phyloP scores from a whole-genome alignment of 2,797 vertebrate genomes.

The Sebastes goodei region DNA sequence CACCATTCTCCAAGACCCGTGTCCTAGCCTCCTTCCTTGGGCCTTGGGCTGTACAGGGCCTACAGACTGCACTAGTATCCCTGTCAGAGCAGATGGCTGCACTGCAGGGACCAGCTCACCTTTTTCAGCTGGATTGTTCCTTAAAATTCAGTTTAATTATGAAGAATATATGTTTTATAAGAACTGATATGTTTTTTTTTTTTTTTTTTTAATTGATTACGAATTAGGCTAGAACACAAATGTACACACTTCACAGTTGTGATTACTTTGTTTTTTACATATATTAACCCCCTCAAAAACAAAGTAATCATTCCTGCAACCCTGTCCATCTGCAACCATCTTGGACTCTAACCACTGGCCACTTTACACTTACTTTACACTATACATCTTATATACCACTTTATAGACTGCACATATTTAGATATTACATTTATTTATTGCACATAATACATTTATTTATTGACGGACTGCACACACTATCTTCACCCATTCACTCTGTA shows the following conservation, averaged over 20 bases:
- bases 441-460: too few species aligned
- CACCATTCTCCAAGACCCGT: too few species aligned
- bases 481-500: too few species aligned
- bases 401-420: too few species aligned
- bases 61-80: not conserved
- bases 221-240: not conserved
- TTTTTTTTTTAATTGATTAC: rapidly evolving
- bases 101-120: not conserved
- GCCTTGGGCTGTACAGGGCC: not conserved
- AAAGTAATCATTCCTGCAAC: not conserved
- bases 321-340: not conserved
- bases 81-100: not conserved
- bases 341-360: too few species aligned
- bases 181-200: not conserved
- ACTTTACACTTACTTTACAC: too few species aligned
- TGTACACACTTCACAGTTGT: too few species aligned
- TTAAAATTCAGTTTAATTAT: not conserved
- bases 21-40: too few species aligned
- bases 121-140: too few species aligned
- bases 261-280: not conserved
- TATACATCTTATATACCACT: too few species aligned
- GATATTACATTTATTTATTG: too few species aligned
- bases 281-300: not conserved
- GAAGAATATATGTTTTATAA: not conserved
- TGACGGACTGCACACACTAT: too few species aligned